Evolutionary conservation across 2,888 invertebrate genomes (phyloP), one percentile per base, ranked within the genome.

Genomic region (Hyppa rectilinea): DNA sequence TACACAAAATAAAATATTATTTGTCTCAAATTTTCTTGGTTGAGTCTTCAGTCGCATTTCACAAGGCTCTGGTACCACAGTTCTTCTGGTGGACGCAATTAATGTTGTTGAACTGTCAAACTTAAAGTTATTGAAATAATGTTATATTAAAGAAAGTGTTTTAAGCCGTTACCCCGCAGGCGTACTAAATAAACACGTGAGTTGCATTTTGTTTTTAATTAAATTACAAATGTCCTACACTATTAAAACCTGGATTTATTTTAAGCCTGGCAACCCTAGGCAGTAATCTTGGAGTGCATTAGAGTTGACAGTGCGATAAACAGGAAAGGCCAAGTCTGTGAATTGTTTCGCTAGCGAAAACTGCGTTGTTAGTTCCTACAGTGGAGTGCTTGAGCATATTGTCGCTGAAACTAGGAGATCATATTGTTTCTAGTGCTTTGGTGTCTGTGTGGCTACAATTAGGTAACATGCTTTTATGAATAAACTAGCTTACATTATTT

Each of bases 231-330:
- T 20, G 12, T 38, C 12, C 26, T 29, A 7, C 9, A 14, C 2
- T 14, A n/a, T n/a, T 36, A 12, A 34, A 55, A 52, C 0, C 9
- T 34, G 14, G 10, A 29, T 49, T 7, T 0, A 23, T 36, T 4
- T 26, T 9, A 29, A 45, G 2, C 1, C 17, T 63, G 60, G n/a
- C 70, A 68, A 62, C 81, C 82, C 72, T 82, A 75, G 10, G 9
- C 14, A 58, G 71, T 78, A 79, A 83, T 85, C 78, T 76, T 26
- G 58, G 75, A 74, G 80, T 85, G 85, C 87, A 87, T 87, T 87
- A 84, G 82, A 69, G 80, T 73, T 76, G 74, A 60, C 76, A 67
- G 55, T 71, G 75, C 55, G 61, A 65, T 71, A 84, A 78, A 75
- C 75, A 75, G 67, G 64, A 83, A 78, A 78, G 34, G 71, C 69